These are phyloP conservation scores for Hippopotamyrus pictus DNA, from an alignment of 2,797 vertebrate genomes.

Conservation along the genomic window DNA sequence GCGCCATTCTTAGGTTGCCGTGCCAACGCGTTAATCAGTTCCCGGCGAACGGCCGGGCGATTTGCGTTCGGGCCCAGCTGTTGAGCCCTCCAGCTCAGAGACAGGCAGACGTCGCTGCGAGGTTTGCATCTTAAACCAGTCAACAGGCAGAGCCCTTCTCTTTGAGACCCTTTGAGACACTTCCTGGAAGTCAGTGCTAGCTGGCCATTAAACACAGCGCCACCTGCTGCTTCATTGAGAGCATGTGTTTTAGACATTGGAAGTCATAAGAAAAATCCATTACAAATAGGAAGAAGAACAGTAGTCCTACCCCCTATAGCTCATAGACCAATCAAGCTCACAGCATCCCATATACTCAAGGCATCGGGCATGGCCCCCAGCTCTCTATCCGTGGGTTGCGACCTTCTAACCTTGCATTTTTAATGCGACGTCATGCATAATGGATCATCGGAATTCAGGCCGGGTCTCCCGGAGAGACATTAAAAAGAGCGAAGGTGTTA, in stretches of 20 bases:
- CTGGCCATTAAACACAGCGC: not conserved
- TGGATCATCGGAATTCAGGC: not conserved
- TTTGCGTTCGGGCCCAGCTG: not conserved
- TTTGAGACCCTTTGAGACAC: not conserved
- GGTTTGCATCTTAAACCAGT: not conserved
- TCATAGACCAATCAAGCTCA: not conserved
- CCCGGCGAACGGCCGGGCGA: not conserved
- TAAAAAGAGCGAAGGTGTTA: not conserved
- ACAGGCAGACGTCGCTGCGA: not conserved
- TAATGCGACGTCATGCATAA: constrained; percentile 9
- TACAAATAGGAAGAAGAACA: not conserved
- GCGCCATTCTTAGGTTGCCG: not conserved
- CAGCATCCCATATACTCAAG: not conserved
- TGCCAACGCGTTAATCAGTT: not conserved
- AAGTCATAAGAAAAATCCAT: not conserved
- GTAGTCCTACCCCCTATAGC: not conserved
- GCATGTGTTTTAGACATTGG: not conserved
- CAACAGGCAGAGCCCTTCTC: not conserved
- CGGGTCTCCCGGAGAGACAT: not conserved
- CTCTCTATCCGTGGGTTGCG: not conserved
- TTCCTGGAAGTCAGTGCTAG: not conserved
- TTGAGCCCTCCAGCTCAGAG: not conserved
- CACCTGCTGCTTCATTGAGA: not conserved
- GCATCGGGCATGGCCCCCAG: not conserved
- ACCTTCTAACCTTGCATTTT: constrained; percentile 15